These are phyloP conservation scores for Mythimna lalbum DNA, from an alignment of 2,888 invertebrate genomes.

Conservation along the genomic window DNA sequence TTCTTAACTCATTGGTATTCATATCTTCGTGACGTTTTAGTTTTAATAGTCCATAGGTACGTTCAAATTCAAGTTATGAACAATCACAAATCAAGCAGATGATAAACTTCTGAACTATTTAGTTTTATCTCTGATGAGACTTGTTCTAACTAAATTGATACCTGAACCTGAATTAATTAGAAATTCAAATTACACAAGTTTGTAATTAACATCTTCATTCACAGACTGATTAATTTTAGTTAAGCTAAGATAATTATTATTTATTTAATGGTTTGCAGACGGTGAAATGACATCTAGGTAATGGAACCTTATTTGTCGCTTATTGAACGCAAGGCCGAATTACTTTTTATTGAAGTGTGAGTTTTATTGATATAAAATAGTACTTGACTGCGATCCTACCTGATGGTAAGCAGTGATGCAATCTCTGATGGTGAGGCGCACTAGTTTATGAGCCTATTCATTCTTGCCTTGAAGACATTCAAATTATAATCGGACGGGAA, in stretches of 20 bases:
- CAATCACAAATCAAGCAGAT: constrained; percentile 23
- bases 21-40: not conserved
- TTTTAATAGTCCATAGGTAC: not conserved
- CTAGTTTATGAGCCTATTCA: no score
- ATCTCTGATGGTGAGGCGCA: no score
- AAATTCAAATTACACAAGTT: constrained; percentile 21
- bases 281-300: not conserved
- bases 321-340: no score
- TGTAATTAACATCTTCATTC: constrained; percentile 10
- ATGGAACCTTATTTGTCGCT: no score
- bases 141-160: constrained; percentile 21
- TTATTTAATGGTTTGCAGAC: not conserved
- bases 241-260: not conserved
- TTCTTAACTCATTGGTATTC: no score
- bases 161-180: constrained; percentile 12
- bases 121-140: constrained; percentile 10
- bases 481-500: no score
- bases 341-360: no score
- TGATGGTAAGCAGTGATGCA: no score
- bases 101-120: constrained; percentile 21
- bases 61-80: constrained; percentile 12
- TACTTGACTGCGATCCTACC: no score
- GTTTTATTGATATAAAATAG: no score
- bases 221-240: constrained; percentile 5
- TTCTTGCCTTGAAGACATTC: no score